Evolutionary conservation across 2,888 invertebrate genomes (phyloP).

Genomic region (Apoda limacodes): DNA sequence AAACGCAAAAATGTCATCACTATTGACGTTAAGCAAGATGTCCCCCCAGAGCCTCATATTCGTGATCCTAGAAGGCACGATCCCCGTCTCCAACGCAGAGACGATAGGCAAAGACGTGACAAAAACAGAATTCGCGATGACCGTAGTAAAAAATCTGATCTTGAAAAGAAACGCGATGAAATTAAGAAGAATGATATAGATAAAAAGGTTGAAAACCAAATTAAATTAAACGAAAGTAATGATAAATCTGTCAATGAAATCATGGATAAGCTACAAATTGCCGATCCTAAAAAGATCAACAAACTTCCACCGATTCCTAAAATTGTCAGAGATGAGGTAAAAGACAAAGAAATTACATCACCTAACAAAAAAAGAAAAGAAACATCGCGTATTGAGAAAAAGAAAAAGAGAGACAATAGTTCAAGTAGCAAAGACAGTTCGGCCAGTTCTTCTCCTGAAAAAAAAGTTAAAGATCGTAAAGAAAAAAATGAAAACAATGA

Average conservation of each 20-base stretch:
- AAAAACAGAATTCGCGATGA: slow-evolving; percentile 11
- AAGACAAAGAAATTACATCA: slow-evolving; percentile 19
- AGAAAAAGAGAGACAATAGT: slow-evolving; percentile 23
- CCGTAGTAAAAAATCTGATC: slow-evolving; percentile 8
- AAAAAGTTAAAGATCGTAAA: slow-evolving; percentile 22
- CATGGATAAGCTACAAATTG: slow-evolving; percentile 29
- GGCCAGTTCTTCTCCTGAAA: slow-evolving; percentile 20
- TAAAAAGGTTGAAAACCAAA: slow-evolving; percentile 10
- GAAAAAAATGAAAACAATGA: slow-evolving; percentile 21
- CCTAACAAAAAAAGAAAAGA: slow-evolving; percentile 30
- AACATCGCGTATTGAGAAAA: slow-evolving; percentile 20
- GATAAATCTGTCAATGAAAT: slow-evolving; percentile 24
- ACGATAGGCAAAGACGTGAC: slow-evolving; percentile 10
- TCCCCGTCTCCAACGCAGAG: slow-evolving; percentile 8
- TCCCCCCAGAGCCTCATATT: slow-evolving; percentile 23
- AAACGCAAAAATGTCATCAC: slow-evolving; percentile 59
- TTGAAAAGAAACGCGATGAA: slow-evolving; percentile 12
- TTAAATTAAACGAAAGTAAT: slow-evolving; percentile 12
- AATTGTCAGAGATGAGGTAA: slow-evolving; percentile 27
- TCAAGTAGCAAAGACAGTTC: slow-evolving; percentile 21
- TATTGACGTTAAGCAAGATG: slow-evolving; percentile 46
- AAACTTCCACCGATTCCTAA: slow-evolving; percentile 59
- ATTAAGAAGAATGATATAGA: slow-evolving; percentile 6
- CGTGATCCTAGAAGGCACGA: slow-evolving; percentile 27
- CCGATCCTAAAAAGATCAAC: slow-evolving; percentile 41